Evolutionary conservation across 2,797 vertebrate species (phyloP).

Genomic region (Coreius guichenoti): DNA sequence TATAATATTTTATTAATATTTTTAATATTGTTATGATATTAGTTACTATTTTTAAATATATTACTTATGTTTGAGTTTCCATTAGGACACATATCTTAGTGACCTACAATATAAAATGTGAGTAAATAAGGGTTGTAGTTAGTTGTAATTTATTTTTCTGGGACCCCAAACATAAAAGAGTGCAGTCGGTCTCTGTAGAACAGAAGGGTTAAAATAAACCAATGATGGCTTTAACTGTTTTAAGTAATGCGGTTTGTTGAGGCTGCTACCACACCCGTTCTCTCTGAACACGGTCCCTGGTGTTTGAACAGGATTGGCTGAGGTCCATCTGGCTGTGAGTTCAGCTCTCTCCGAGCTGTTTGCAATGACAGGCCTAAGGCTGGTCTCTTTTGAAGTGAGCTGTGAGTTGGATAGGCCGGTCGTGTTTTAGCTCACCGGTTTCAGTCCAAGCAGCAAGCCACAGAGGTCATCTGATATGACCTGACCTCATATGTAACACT

Average conservation of each 20-base stretch:
- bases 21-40: background rate
- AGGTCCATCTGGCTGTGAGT: constrained; percentile 40
- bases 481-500: constrained; percentile 83
- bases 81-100: background rate
- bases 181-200: background rate
- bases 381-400: constrained; percentile 27
- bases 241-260: constrained; percentile 41
- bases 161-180: background rate
- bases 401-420: background rate
- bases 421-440: background rate
- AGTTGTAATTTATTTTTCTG: background rate
- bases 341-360: constrained; percentile 24
- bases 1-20: background rate
- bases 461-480: constrained; percentile 81
- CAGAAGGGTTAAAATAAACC: constrained; percentile 23
- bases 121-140: background rate
- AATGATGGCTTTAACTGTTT: constrained; percentile 42
- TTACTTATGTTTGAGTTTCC: background rate
- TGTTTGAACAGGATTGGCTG: constrained; percentile 51
- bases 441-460: constrained; percentile 70
- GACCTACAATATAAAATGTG: background rate
- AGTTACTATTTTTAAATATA: background rate
- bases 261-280: constrained; percentile 49
- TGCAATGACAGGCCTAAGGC: constrained; percentile 19
- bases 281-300: constrained; percentile 30